Evolutionary conservation across 53 echinoderm and acorn worm species (phyloP).

Genomic region (Glandiceps talaboti): DNA sequence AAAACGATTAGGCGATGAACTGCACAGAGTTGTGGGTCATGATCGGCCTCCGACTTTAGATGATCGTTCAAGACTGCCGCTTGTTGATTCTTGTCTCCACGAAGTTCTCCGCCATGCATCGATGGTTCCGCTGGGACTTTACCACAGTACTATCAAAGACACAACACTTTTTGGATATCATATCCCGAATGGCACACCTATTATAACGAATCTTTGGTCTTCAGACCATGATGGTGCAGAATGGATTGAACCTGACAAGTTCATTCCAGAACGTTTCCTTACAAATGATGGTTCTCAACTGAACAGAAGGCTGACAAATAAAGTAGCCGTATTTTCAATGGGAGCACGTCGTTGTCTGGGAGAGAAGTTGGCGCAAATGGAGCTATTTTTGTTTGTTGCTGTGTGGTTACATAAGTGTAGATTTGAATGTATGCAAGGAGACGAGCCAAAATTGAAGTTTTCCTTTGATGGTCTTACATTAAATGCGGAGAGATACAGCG

Average conservation of each 20-base stretch:
- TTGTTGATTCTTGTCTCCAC: constrained; percentile 56
- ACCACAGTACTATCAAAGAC: constrained; percentile 70
- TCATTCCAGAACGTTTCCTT: constrained; percentile 68
- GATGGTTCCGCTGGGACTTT: constrained; percentile 70
- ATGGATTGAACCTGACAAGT: constrained; percentile 49
- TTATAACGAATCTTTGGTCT: constrained; percentile 76
- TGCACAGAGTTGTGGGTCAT: constrained; percentile 35
- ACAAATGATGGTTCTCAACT: constrained; percentile 31
- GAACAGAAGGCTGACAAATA: constrained; percentile 48
- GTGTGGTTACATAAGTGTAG: constrained; percentile 53
- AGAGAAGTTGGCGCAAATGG: constrained; percentile 58
- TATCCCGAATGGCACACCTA: constrained; percentile 61
- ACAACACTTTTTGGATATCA: constrained; percentile 41
- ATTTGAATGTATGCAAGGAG: constrained; percentile 39
- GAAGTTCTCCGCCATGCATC: constrained; percentile 60
- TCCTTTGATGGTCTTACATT: too few species aligned
- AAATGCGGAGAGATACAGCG: too few species aligned
- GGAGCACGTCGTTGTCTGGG: constrained; percentile 85
- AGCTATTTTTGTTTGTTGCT: constrained; percentile 74
- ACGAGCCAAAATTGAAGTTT: too few species aligned
- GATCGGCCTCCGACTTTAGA: constrained; percentile 29
- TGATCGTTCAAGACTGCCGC: constrained; percentile 52
- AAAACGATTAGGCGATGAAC: constrained; percentile 42
- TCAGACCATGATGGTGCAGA: constrained; percentile 31
- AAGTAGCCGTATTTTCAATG: constrained; percentile 62